Evolutionary conservation across 37 sponge, comb jelly and placozoan genomes (phyloP), one percentile per base, ranked within the genome.

Genomic region (Agelas oroides): DNA sequence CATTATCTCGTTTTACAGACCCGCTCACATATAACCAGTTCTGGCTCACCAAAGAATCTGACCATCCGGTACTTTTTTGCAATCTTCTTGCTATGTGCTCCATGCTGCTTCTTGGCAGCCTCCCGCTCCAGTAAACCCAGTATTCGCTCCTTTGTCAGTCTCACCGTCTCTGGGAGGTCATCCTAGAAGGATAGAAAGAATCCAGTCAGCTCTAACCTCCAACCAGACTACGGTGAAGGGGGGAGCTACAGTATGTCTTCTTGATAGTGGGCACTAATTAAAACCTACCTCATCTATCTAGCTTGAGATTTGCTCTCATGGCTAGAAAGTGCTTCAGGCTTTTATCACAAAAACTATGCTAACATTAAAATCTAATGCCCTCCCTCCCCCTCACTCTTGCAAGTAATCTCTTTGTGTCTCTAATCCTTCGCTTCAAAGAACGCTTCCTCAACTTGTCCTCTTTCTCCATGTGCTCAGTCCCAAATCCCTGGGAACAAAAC

Each of bases 11-110:
- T n/a, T n/a, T n/a, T n/a, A n/a, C n/a, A n/a, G n/a, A n/a, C n/a
- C n/a, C n/a, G n/a, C n/a, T n/a, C n/a, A n/a, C n/a, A n/a, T n/a
- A n/a, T 8, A 46, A 46, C 8, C 3, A 46, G 3, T 46, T 3
- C 3, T 46, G 46, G 34, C 86, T 71, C 37, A 78, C 86, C 86
- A 71, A 86, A 86, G 53, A 86, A 86, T 61, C 78, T 86, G 15
- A 86, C 79, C 79, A 77, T 86, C 28, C 71, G 59, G 63, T 86
- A 86, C 53, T 78, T 86, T 23, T 78, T 86, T 28, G 58, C n/a
- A 24, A 86, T 0, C 39, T 86, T 86, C 63, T 60, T 69, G 23
- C 39, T 38, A 18, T 53, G 37, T 21, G 28, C 36, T 0, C 59
- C 71, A 24, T 40, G 36, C 18, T 41, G 71, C 59, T 70, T 56